These are phyloP conservation scores for Hemichromis elongatus DNA, from an alignment of 2,113 vertebrate species.

Conservation along the genomic window DNA sequence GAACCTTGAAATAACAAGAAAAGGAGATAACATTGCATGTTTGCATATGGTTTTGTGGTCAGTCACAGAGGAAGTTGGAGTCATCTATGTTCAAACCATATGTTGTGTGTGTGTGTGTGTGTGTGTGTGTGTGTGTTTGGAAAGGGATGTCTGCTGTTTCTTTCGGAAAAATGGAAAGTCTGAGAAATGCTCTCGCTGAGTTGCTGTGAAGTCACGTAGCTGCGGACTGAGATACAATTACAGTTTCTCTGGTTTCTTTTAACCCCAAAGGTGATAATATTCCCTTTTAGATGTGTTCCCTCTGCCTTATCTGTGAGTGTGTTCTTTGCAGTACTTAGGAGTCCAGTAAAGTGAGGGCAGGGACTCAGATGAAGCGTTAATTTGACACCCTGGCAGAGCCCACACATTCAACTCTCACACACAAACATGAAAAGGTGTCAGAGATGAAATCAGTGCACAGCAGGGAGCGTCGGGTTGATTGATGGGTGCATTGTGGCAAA, in stretches of 20 bases:
- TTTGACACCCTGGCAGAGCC: slow-evolving; percentile 28
- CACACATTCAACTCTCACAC: slow-evolving; percentile 11
- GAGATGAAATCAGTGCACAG: slow-evolving; percentile 44
- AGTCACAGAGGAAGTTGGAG: background rate
- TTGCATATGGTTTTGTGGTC: slow-evolving; percentile 38
- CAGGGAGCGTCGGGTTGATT: slow-evolving; percentile 31
- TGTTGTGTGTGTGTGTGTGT: background rate
- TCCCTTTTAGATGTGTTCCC: background rate
- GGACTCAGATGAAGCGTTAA: slow-evolving; percentile 39
- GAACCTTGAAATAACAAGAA: slow-evolving; percentile 20
- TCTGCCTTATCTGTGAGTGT: background rate
- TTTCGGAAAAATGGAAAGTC: slow-evolving; percentile 46
- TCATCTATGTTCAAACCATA: background rate
- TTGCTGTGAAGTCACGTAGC: slow-evolving; percentile 32
- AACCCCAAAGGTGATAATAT: background rate
- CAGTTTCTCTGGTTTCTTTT: slow-evolving; percentile 30
- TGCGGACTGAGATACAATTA: slow-evolving; percentile 9
- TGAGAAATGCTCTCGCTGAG: slow-evolving; percentile 35
- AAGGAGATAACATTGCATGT: background rate
- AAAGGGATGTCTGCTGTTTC: background rate
- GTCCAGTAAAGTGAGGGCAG: slow-evolving; percentile 7
- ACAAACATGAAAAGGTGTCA: slow-evolving; percentile 44
- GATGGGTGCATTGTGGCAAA: slow-evolving; percentile 20
- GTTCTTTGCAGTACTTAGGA: slow-evolving; percentile 17
- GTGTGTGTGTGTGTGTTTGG: background rate